Conservation (phyloP, 2,797 vertebrate species). For the Avahi laniger region DNA sequence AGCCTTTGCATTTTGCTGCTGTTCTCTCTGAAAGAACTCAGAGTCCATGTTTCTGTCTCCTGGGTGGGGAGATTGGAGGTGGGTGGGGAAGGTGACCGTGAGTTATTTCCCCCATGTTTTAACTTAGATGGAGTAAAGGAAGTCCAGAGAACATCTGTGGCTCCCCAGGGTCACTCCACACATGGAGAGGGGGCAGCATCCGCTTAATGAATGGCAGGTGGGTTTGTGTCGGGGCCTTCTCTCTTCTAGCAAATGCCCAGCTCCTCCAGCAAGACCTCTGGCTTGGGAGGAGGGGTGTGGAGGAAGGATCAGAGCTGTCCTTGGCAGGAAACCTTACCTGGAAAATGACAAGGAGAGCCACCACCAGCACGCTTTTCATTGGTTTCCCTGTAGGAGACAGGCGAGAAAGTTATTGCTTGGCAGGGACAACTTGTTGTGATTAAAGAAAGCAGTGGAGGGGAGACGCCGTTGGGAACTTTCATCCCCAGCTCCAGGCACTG, state of each 20-base stretch:
- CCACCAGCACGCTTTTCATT: constrained; percentile 63
- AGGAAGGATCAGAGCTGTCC: background rate
- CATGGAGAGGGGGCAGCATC: background rate
- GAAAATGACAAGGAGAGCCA: constrained; percentile 80
- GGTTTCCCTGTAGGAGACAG: constrained; percentile 79
- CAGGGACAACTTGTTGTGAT: background rate
- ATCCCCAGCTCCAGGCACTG: background rate
- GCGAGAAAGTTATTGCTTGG: constrained; percentile 33
- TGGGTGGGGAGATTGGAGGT: background rate
- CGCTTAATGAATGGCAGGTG: background rate
- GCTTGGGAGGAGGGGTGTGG: background rate
- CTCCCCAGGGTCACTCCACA: background rate
- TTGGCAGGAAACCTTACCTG: constrained; percentile 80
- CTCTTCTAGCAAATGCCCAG: background rate
- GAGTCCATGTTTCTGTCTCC: background rate
- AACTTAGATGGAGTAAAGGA: background rate
- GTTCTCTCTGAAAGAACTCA: background rate
- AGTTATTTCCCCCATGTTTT: background rate
- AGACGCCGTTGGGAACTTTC: background rate
- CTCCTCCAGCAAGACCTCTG: background rate
- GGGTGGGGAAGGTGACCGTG: background rate
- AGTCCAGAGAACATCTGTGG: background rate
- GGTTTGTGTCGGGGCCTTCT: background rate
- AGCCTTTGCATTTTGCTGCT: background rate
- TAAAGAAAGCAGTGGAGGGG: background rate